Evolutionary conservation across 2,888 invertebrate genomes (phyloP), one percentile per base, ranked within the genome.

Genomic region (Dynastes tityus): DNA sequence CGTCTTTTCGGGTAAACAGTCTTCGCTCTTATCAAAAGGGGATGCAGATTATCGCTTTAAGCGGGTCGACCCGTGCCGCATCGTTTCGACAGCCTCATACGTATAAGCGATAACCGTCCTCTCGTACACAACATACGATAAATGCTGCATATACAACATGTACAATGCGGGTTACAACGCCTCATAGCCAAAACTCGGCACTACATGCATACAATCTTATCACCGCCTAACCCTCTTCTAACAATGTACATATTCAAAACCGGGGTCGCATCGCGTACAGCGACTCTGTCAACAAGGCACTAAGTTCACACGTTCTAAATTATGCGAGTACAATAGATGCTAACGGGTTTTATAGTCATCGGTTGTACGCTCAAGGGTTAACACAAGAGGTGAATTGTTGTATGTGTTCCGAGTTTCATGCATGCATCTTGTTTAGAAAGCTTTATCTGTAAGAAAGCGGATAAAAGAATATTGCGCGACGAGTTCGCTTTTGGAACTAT

Each of bases 231-330:
- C 61, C 63, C 73, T 61, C 73, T 61, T 74, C 45, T 74, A 74
- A 74, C 73, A 74, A 74, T 74, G 73, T 74, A 61, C 61, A 73
- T 61, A 61, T 74, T 74, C 61, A 74, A 58, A 58, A 61, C 29
- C 63, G 40, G 61, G 61, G 55, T 40, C 61, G 63, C 73, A 53
- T 61, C 73, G 73, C 61, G 55, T 68, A 68, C 68, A 45, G 45
- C 61, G 45, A 68, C 67, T 58, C 68, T 68, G 65, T 68, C 76
- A 67, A 68, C 76, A 76, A 58, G 58, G 67, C 76, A 67, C 58
- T 68, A 55, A 67, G 68, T 76, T 76, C 76, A 76, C 76, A 76
- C 76, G 65, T 61, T 64, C 67, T 76, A 76, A 76, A 76, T 76
- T 76, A 76, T 55, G 40, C 13, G 76, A 58, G 53, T 29, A 71